These are phyloP conservation scores for Phrynocephalus vlangalii DNA, from an alignment of 2,797 vertebrate species.

Conservation along the genomic window DNA sequence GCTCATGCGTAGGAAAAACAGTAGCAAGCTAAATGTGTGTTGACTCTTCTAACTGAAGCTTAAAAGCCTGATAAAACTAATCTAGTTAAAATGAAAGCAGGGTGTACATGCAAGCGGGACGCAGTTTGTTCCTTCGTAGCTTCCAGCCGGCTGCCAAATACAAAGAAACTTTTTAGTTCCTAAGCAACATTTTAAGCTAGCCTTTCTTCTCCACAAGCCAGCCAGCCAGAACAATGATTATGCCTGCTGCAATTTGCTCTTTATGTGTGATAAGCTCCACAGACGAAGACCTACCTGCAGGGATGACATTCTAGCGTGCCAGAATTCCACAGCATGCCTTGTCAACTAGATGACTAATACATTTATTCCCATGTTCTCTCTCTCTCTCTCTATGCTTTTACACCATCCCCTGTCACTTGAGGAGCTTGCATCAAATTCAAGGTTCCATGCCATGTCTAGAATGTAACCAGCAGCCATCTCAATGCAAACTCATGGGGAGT, in stretches of 20 bases:
- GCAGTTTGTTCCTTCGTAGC: background rate
- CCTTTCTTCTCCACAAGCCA: background rate
- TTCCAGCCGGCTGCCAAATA: background rate
- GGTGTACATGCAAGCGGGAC: background rate
- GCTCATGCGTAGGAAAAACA: conserved; percentile 12
- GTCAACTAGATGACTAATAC: background rate
- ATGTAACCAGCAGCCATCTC: background rate
- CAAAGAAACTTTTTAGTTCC: conserved; percentile 2
- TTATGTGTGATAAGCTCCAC: background rate
- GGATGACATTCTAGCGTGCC: background rate
- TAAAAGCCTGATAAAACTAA: conserved; percentile 23
- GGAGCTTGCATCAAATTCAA: background rate
- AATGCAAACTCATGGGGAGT: no score
- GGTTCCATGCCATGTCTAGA: no score
- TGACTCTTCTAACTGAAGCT: conserved; percentile 2
- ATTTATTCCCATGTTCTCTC: background rate
- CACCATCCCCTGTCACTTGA: background rate
- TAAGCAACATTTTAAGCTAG: background rate
- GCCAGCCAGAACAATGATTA: background rate
- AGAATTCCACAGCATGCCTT: background rate
- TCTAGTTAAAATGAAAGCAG: conserved; percentile 1
- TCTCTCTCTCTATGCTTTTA: background rate
- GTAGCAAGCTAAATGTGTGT: conserved; percentile 3
- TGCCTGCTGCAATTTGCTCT: background rate
- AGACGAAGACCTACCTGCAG: background rate